Base-by-base conservation (phyloP, 1,140 invertebrate species). In the Eciton burchellii region DNA sequence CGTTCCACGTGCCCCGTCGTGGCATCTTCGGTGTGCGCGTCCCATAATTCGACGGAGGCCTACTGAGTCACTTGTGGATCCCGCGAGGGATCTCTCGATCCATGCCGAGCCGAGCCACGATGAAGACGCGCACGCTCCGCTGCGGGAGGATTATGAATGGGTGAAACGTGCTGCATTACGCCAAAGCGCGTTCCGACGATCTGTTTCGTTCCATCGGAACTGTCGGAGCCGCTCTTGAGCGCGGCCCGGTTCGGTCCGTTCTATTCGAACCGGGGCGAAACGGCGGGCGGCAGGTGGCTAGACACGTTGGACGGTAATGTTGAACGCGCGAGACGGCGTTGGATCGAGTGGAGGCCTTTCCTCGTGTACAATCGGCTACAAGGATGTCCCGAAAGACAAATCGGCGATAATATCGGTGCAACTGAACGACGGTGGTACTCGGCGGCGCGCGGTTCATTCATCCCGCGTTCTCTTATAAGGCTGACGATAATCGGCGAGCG, bases 41-140 rank as follows among this genome's bases (percentile, higher is more conserved):
- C 73, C 88, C 76, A 89, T 86, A 89, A 89, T 88, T 89, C 82
- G 84, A 83, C 57, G 57, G 83, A 88, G 79, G 71, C 77, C 83
- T 86, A 88, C 88, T 83, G 35, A 84, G 81, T 81, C 83, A 87
- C 66, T 72, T 66, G 85, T 70, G 83, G 54, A 68, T 41, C 35
- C 24, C 63, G 26, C 71, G 52, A 35, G 2, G 35, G 35, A 35
- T 35, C 68, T 43, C 11, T 41, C 81, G 35, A 21, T 21, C 1
- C 0, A 21, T 19, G 19, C n/a, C 54, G 54, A 21, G 16, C 16
- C 19, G 81, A 62, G 29, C 73, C 49, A 60, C 73, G 65, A 76
- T 14, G 29, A 41, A 52, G 76, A 35, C 49, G 49, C 19, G 21
- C 52, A 47, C 14, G 29, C 8, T 26, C 62, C 21, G 8, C 26